A percentile compares a stretch with the other conserved stretches of the same genome.
Conservation (phyloP, 2,113 vertebrate genomes). For the Plecturocebus donacophilus region DNA sequence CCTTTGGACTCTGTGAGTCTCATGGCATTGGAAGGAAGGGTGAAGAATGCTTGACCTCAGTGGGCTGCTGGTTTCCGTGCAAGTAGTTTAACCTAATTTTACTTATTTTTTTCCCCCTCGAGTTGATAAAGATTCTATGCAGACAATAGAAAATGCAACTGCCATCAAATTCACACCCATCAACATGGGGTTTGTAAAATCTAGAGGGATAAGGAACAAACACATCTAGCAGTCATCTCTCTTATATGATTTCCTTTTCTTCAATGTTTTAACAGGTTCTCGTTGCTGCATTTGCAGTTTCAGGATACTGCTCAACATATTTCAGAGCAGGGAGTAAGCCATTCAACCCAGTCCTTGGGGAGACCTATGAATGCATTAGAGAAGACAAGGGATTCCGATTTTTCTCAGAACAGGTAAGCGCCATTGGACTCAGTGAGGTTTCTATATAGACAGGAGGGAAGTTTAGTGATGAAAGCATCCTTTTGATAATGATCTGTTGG, state of each 20-base stretch:
- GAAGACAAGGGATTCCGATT: slow-evolving; percentile 99
- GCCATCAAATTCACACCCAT: not conserved
- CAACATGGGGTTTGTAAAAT: fast-evolving
- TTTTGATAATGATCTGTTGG: not conserved
- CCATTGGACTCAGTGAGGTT: not conserved
- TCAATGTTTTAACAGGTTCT: slow-evolving; percentile 89
- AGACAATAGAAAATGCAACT: not conserved
- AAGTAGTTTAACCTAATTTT: not conserved
- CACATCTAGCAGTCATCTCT: not conserved
- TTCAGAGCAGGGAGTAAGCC: slow-evolving; percentile 99
- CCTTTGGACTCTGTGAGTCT: not conserved
- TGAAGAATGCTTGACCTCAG: not conserved
- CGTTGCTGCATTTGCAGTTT: slow-evolving; percentile 97
- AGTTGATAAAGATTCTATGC: not conserved
- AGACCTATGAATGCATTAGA: slow-evolving; percentile 98
- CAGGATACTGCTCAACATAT: slow-evolving; percentile 98
- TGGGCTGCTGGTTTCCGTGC: not conserved
- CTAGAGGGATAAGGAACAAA: not conserved
- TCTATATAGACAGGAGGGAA: not conserved
- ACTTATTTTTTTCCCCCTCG: not conserved
- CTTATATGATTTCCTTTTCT: slow-evolving; percentile 75
- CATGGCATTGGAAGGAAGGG: not conserved
- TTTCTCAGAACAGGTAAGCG: slow-evolving; percentile 96
- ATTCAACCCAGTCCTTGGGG: slow-evolving; percentile 98
- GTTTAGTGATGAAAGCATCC: not conserved